phyloP scores from a whole-genome alignment of 2,797 vertebrate species.

The Cottoperca gobio region DNA sequence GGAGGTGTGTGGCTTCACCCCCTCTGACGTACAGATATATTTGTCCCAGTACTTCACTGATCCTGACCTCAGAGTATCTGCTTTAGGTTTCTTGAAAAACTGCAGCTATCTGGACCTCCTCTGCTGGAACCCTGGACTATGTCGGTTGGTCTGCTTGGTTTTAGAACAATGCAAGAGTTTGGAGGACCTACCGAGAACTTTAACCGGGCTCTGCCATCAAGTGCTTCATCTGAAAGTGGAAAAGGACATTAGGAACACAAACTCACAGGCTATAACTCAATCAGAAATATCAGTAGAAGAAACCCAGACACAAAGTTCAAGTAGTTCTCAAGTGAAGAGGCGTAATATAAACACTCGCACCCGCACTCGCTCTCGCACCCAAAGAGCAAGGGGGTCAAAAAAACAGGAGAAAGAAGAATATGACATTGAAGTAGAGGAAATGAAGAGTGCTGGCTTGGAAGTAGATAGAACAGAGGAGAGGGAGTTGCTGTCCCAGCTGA shows the following conservation, averaged over 20 bases:
- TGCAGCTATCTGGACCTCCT: constrained; percentile 84
- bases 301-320: not conserved
- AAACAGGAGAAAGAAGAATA: not conserved
- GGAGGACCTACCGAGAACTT: constrained; percentile 83
- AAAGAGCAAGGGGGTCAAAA: constrained; percentile 14
- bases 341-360: not conserved
- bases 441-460: not conserved
- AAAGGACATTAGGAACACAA: not conserved
- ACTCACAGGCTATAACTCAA: not conserved
- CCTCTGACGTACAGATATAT: constrained; percentile 82
- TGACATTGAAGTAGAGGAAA: not conserved
- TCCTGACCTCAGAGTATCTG: constrained; percentile 47
- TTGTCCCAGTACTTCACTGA: constrained; percentile 83
- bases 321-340: not conserved
- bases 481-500: constrained; percentile 73
- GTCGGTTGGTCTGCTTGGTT: constrained; percentile 86
- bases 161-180: constrained; percentile 71
- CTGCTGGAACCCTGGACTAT: constrained; percentile 89
- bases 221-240: constrained; percentile 80
- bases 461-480: constrained; percentile 27
- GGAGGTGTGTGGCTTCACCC: constrained; percentile 88
- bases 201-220: constrained; percentile 86
- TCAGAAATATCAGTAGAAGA: constrained; percentile 15
- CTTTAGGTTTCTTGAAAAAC: constrained; percentile 76
- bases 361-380: not conserved